phyloP scores from a whole-genome alignment of 2,113 vertebrate species.

The Paradoxurus hermaphroditus region DNA sequence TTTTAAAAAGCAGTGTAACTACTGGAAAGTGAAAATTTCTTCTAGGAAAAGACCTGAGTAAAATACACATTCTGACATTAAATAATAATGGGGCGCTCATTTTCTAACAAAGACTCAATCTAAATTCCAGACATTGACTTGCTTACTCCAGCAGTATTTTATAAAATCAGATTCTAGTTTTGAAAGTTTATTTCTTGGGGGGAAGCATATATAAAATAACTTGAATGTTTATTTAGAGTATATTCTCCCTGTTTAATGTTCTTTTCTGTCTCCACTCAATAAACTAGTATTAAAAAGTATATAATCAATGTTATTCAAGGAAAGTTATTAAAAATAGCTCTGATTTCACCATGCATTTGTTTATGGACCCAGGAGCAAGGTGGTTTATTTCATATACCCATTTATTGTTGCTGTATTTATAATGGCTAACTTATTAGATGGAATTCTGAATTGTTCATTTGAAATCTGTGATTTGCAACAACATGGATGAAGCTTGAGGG shows the following conservation, averaged over 20 bases:
- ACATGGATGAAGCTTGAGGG: not conserved
- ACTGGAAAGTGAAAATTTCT: conserved; percentile 10
- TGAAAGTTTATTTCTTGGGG: not conserved
- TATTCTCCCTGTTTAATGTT: not conserved
- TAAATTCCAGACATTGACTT: not conserved
- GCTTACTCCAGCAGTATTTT: not conserved
- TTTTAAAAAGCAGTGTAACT: conserved; percentile 23
- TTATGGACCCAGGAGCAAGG: not conserved
- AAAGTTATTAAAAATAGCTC: not conserved
- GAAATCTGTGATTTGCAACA: not conserved
- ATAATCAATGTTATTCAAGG: not conserved
- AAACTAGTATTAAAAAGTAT: not conserved
- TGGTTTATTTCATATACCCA: not conserved
- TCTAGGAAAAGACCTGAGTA: not conserved
- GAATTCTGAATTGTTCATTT: conserved; percentile 30
- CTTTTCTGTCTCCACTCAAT: not conserved
- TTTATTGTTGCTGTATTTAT: not conserved
- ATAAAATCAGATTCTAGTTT: not conserved
- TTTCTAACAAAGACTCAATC: not conserved
- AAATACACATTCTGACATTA: conserved; percentile 8
- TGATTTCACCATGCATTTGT: not conserved
- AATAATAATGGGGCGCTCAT: not conserved
- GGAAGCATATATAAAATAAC: not conserved
- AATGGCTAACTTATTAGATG: not conserved
- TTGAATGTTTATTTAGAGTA: not conserved